phyloP scores from a whole-genome alignment of 2,797 vertebrate genomes.

The Ibycter americanus region DNA sequence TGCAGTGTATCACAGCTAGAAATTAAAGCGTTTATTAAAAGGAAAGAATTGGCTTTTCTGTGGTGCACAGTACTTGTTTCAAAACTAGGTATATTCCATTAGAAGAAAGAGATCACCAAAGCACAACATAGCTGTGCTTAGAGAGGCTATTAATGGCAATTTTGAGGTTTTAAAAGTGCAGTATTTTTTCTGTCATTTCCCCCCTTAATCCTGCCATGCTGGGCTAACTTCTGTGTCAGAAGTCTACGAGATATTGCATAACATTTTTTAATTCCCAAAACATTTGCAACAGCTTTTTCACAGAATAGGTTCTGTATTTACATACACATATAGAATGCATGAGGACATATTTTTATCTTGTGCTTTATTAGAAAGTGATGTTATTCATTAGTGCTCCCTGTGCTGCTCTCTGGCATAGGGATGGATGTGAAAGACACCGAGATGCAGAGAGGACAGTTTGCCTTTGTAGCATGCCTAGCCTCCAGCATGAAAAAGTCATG shows the following conservation, averaged over 20 bases:
- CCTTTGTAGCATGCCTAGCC: neutral
- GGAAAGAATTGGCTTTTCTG: neutral
- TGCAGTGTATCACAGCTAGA: accelerated
- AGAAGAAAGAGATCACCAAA: neutral
- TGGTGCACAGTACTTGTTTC: neutral
- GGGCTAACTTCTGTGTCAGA: neutral
- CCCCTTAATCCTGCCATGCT: neutral
- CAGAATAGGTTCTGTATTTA: neutral
- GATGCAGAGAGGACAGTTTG: neutral
- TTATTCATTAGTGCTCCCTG: neutral
- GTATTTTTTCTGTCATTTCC: neutral
- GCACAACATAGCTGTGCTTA: neutral
- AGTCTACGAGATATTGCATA: neutral
- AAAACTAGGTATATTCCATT: neutral
- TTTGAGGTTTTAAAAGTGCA: neutral
- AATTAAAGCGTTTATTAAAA: neutral
- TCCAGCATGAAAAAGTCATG: neutral
- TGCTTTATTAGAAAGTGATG: neutral
- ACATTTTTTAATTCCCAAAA: neutral
- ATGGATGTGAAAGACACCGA: neutral
- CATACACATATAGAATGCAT: neutral
- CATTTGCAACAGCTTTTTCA: neutral
- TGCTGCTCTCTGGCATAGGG: neutral
- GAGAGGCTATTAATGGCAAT: neutral
- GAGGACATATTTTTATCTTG: neutral